These are phyloP conservation scores for Drosophila kohkoa DNA, from an alignment of 1,140 invertebrate species.

Conservation along the genomic window DNA sequence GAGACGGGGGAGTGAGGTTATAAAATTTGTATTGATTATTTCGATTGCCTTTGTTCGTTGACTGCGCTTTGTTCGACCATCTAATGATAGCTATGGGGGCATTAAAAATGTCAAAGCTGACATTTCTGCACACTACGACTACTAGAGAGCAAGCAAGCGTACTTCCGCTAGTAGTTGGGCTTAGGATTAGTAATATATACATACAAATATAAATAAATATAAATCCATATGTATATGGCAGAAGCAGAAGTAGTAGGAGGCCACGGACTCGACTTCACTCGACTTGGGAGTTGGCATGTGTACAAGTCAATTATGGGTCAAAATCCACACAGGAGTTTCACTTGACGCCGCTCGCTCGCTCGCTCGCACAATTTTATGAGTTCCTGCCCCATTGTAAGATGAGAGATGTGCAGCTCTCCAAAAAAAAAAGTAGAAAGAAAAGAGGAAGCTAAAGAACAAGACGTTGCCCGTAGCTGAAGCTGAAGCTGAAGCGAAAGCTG, in stretches of 20 bases:
- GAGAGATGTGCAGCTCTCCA: conserved; percentile 47
- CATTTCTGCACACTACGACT: conserved; percentile 37
- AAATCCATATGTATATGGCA: conserved; percentile 50
- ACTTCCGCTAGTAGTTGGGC: conserved; percentile 3
- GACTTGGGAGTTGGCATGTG: conserved; percentile 75
- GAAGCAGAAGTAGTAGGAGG: conserved; percentile 18
- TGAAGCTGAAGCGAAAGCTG: background rate
- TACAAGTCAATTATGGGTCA: conserved; percentile 82
- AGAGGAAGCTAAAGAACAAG: background rate
- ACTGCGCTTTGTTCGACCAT: conserved; percentile 74
- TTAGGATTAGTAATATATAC: conserved; percentile 14
- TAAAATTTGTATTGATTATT: conserved; percentile 83
- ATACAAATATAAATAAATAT: conserved; percentile 16
- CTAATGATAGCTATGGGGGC: conserved; percentile 81
- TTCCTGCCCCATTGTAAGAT: conserved; percentile 34
- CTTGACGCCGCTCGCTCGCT: conserved; percentile 48
- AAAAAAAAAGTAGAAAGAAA: background rate
- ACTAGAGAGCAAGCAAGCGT: conserved; percentile 1
- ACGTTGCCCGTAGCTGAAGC: background rate
- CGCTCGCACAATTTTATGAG: conserved; percentile 72
- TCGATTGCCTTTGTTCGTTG: conserved; percentile 78
- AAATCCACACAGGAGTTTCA: conserved; percentile 76
- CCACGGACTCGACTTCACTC: conserved; percentile 61
- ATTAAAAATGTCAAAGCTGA: conserved; percentile 78
- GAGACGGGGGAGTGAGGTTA: conserved; percentile 39